phyloP scores from a whole-genome alignment of 2,113 vertebrate species.

The Crotalus helleri region DNA sequence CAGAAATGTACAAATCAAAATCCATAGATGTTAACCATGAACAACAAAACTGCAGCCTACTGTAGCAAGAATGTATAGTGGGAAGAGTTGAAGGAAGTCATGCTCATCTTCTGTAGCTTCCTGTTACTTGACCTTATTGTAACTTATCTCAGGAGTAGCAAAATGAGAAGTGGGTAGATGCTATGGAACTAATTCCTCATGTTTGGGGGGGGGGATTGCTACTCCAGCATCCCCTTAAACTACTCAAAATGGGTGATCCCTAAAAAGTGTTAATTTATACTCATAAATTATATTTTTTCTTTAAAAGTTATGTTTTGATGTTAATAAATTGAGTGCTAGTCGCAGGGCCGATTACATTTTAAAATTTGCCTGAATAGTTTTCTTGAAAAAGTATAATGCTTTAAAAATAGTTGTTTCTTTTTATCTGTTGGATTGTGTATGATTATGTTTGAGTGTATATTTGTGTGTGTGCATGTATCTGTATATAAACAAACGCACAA shows the following conservation, averaged over 20 bases:
- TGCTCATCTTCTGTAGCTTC: background rate
- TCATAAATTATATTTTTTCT: background rate
- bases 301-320: background rate
- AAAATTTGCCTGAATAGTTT: background rate
- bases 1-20: background rate
- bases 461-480: background rate
- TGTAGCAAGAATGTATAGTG: background rate
- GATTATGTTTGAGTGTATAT: background rate
- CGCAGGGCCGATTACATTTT: background rate
- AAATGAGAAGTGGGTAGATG: background rate
- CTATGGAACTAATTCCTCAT: background rate
- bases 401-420: background rate
- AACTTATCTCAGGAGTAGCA: background rate
- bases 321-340: background rate
- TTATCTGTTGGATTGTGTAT: background rate
- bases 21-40: background rate
- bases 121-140: background rate
- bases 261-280: background rate
- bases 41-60: background rate
- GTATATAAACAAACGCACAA: background rate
- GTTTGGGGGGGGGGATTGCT: background rate
- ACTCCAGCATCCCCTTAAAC: background rate
- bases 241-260: background rate
- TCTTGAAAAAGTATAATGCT: background rate
- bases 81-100: background rate